Evolutionary conservation across 1,140 invertebrate species (phyloP).

Genomic region (Trichonephila inaurata): DNA sequence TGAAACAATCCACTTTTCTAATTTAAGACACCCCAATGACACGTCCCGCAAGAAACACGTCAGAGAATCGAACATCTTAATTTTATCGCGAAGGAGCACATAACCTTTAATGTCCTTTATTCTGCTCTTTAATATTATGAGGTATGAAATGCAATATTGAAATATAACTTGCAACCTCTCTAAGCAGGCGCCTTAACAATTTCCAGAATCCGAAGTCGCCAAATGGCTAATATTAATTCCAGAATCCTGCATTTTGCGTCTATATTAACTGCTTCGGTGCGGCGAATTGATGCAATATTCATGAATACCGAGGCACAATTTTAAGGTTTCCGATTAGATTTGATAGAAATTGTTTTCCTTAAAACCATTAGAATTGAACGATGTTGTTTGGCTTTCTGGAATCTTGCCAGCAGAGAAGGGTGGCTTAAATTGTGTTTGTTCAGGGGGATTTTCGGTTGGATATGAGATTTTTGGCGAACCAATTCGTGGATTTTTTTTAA

Average conservation of each 20-base stretch:
- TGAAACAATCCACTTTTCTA: too few relatives aligned
- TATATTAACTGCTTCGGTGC: conserved; percentile 18
- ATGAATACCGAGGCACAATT: conserved; percentile 25
- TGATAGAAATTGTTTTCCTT: conserved; percentile 57
- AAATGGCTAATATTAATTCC: conserved; percentile 52
- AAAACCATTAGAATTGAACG: conserved; percentile 57
- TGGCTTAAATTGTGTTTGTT: conserved; percentile 2
- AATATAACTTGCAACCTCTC: too few relatives aligned
- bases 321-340: conserved; percentile 43
- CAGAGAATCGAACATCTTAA: not conserved
- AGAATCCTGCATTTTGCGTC: not conserved
- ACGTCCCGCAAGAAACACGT: not conserved
- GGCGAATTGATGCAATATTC: conserved; percentile 48
- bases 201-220: not conserved
- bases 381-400: conserved; percentile 1
- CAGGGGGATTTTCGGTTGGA: not conserved
- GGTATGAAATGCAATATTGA: too few relatives aligned
- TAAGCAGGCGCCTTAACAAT: not conserved
- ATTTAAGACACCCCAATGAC: too few relatives aligned
- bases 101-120: not conserved
- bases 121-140: too few relatives aligned
- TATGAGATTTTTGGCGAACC: not conserved
- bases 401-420: not conserved
- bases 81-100: not conserved
- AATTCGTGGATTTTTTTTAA: not conserved